Evolutionary conservation across 2,113 vertebrate species (phyloP).

Genomic region (Archocentrus centrarchus): DNA sequence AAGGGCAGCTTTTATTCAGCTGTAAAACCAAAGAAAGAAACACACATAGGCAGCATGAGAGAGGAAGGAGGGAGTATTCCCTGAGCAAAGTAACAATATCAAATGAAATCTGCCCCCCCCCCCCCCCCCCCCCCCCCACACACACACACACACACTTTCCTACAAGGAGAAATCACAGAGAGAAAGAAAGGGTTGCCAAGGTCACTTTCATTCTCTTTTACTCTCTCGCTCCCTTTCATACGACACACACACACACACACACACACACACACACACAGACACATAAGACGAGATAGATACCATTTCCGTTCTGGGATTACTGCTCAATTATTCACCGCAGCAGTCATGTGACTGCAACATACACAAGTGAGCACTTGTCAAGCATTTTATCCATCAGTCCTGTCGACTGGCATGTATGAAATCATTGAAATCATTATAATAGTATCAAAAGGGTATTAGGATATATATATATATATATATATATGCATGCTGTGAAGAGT

Average conservation of each 20-base stretch:
- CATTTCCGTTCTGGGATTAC: slow-evolving; percentile 26
- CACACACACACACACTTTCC: background rate
- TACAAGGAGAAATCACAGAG: slow-evolving; percentile 51
- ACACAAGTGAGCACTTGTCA: background rate
- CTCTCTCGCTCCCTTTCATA: background rate
- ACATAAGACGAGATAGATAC: slow-evolving; percentile 25
- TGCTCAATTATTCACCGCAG: slow-evolving; percentile 47
- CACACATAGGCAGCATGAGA: slow-evolving; percentile 41
- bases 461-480: background rate
- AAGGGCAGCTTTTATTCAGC: slow-evolving; percentile 69
- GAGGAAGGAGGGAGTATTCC: slow-evolving; percentile 69
- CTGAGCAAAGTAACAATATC: slow-evolving; percentile 66
- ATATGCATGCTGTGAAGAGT: background rate
- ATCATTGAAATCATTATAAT: background rate
- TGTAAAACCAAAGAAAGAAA: slow-evolving; percentile 50
- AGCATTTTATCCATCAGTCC: slow-evolving; percentile 11
- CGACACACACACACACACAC: slow-evolving; percentile 17
- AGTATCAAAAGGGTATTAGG: background rate
- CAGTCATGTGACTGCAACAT: slow-evolving; percentile 28
- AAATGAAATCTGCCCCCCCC: slow-evolving; percentile 66
- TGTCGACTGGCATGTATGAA: background rate
- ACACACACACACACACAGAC: slow-evolving; percentile 13
- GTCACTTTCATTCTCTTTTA: slow-evolving; percentile 59
- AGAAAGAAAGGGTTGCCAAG: slow-evolving; percentile 62
- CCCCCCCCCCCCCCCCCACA: background rate